Percentiles rank a stretch among this genome's conserved stretches.
These are phyloP conservation scores for Pongo pygmaeus DNA, from an alignment of 2,113 vertebrate genomes.

Conservation along the genomic window DNA sequence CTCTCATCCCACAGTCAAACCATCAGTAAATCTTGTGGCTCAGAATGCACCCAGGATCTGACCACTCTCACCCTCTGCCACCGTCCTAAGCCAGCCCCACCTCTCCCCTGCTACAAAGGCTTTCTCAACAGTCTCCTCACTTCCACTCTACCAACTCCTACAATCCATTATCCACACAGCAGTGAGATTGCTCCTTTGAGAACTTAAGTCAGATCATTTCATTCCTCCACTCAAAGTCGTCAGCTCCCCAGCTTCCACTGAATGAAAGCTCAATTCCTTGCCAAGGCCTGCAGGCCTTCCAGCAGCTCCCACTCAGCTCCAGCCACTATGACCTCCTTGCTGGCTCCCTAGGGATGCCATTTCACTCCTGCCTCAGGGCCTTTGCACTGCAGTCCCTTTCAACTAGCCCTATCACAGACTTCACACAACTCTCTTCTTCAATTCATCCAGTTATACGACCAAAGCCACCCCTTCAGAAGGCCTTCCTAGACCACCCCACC, in stretches of 20 bases:
- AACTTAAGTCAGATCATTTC: neutral
- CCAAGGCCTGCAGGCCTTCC: too few relatives aligned
- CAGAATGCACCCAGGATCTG: neutral
- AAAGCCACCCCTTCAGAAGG: neutral
- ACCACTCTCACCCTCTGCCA: too few relatives aligned
- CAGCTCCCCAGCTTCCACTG: accelerated
- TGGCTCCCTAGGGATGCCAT: neutral
- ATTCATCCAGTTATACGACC: neutral
- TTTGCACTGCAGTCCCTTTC: neutral
- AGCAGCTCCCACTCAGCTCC: neutral
- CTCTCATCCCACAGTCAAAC: neutral
- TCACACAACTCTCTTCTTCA: neutral
- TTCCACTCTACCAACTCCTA: neutral
- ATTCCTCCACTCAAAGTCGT: neutral
- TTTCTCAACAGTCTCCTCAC: neutral
- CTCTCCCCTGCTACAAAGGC: neutral
- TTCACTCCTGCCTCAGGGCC: neutral
- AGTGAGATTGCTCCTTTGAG: neutral
- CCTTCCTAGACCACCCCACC: neutral
- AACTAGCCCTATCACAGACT: neutral
- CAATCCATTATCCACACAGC: too few relatives aligned
- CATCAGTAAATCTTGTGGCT: neutral
- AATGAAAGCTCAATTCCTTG: neutral
- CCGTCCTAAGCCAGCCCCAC: neutral
- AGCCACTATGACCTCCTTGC: neutral